Percentiles rank a stretch among this genome's conserved stretches.
phyloP scores from a whole-genome alignment of 1,140 invertebrate genomes.

The Lepidotrigona ventralis region DNA sequence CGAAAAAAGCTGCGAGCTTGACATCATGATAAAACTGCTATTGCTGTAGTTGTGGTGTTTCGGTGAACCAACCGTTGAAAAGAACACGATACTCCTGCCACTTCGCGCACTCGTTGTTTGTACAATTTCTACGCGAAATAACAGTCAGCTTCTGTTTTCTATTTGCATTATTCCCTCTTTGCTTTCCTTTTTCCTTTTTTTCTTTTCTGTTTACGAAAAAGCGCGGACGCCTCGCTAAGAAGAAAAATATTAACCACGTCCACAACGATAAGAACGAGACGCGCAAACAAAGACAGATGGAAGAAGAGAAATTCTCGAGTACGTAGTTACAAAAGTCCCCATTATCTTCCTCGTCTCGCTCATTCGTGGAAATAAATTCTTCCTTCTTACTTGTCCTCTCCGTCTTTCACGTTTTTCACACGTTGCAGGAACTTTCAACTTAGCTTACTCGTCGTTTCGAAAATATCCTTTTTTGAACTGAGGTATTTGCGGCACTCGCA shows the following conservation, averaged over 20 bases:
- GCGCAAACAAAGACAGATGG: background rate
- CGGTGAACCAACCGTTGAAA: background rate
- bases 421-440: background rate
- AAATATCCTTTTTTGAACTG: too few relatives aligned
- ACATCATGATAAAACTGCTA: background rate
- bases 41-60: background rate
- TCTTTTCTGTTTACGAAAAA: background rate
- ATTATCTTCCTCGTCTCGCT: constrained; percentile 7
- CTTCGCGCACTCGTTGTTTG: background rate
- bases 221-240: background rate
- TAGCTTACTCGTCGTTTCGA: background rate
- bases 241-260: background rate
- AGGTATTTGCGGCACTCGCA: too few relatives aligned
- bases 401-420: background rate
- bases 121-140: background rate
- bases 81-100: background rate
- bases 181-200: background rate
- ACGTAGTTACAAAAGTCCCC: constrained; percentile 16
- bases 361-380: constrained; percentile 43
- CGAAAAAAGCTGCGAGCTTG: background rate
- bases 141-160: background rate
- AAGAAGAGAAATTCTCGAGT: constrained; percentile 16
- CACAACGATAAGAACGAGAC: background rate
- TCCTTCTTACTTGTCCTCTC: constrained; percentile 28
- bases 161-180: background rate